Percentiles rank a stretch among this genome's conserved stretches.
phyloP scores from a whole-genome alignment of 2,888 invertebrate species.

The Masnerella sp. region DNA sequence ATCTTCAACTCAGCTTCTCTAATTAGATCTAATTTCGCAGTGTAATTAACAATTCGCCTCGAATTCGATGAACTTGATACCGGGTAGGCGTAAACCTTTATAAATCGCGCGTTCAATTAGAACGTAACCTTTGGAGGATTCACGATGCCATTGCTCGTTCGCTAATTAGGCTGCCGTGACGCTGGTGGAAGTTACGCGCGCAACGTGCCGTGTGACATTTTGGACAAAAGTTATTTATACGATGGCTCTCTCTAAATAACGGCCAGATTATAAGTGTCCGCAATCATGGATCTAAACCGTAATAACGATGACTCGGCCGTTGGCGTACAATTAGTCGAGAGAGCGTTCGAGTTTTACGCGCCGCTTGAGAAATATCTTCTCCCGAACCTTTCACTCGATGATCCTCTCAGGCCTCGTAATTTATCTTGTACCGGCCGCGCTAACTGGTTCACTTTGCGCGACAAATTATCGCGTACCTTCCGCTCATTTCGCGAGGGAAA shows the following conservation, averaged over 20 bases:
- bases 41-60: constrained; percentile 35
- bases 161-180: constrained; percentile 50
- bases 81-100: constrained; percentile 37
- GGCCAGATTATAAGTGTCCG: constrained; percentile 56
- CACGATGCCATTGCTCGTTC: constrained; percentile 39
- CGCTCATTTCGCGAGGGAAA: constrained; percentile 11
- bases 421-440: constrained; percentile 40
- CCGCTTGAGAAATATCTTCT: constrained; percentile 58
- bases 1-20: constrained; percentile 22
- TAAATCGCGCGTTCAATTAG: constrained; percentile 47
- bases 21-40: constrained; percentile 46
- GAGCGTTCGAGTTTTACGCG: constrained; percentile 58
- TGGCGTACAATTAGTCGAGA: constrained; percentile 59
- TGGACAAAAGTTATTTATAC: constrained; percentile 60
- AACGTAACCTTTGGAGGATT: constrained; percentile 51
- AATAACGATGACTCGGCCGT: constrained; percentile 58
- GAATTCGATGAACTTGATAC: constrained; percentile 45
- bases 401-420: constrained; percentile 41
- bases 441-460: constrained; percentile 43
- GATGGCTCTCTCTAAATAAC: constrained; percentile 57
- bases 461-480: no score
- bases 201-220: constrained; percentile 52
- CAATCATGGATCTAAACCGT: constrained; percentile 60
- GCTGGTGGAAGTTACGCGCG: constrained; percentile 33
- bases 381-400: constrained; percentile 57